Conservation (phyloP, 2,888 invertebrate species). For the Ophion slaviceki region DNA sequence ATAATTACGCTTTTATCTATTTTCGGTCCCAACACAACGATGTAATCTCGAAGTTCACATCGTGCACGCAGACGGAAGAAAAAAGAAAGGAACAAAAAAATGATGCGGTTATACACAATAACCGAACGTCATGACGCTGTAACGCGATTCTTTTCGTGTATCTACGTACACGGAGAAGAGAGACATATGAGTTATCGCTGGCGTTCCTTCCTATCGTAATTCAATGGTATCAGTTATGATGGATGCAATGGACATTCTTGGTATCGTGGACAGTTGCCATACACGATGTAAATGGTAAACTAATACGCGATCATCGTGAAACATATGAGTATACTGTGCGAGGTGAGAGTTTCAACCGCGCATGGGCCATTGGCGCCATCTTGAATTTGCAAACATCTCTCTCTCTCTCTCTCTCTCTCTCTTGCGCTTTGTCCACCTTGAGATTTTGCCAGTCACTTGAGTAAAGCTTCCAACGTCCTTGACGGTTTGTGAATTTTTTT, state of each 20-base stretch:
- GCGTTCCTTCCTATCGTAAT: constrained; percentile 5
- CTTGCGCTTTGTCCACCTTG: constrained; percentile 1
- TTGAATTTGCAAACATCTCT: constrained; percentile 40
- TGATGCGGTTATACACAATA: constrained; percentile 15
- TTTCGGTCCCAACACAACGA: constrained; percentile 71
- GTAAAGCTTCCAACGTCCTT: not conserved
- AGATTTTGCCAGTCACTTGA: not conserved
- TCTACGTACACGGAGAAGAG: not conserved
- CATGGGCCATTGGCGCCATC: constrained; percentile 56
- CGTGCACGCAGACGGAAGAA: constrained; percentile 9
- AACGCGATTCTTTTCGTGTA: constrained; percentile 15
- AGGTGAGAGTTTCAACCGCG: not conserved
- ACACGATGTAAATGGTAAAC: constrained; percentile 17
- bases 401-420: not conserved
- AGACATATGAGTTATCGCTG: not conserved
- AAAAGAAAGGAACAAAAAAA: not conserved
- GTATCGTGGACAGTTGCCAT: not conserved
- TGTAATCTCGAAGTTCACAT: constrained; percentile 26
- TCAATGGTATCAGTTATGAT: not conserved
- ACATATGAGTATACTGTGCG: constrained; percentile 10
- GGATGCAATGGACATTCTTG: not conserved
- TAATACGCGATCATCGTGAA: constrained; percentile 11
- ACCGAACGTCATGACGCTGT: constrained; percentile 27
- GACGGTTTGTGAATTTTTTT: not conserved
- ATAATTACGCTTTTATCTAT: constrained; percentile 74